Conservation (phyloP, 2,888 invertebrate genomes). For the Lasioglossum figueresi region DNA sequence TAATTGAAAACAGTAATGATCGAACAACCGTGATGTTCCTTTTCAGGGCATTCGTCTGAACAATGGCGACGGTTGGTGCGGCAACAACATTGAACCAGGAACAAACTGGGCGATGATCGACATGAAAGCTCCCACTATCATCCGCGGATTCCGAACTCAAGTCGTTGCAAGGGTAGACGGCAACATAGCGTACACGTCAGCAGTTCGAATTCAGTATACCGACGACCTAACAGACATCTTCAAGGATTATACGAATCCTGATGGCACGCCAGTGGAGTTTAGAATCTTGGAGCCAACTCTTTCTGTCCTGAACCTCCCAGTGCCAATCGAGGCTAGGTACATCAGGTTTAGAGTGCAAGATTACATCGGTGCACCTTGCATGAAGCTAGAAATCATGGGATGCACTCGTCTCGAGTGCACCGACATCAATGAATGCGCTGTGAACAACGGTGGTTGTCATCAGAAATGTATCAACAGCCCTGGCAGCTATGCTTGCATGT, state of each 20-base stretch:
- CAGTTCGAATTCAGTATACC: constrained; percentile 93
- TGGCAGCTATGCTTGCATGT: constrained; percentile 94
- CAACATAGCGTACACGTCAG: constrained; percentile 94
- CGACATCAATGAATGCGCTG: constrained; percentile 94
- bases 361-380: constrained; percentile 94
- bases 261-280: constrained; percentile 96
- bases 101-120: constrained; percentile 95
- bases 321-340: constrained; percentile 95
- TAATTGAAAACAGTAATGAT: no score
- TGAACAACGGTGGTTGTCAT: constrained; percentile 95
- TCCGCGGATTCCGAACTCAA: constrained; percentile 96
- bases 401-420: constrained; percentile 95
- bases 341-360: constrained; percentile 93
- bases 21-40: not conserved
- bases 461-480: constrained; percentile 96
- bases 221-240: constrained; percentile 95
- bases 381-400: constrained; percentile 96
- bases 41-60: constrained; percentile 92
- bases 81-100: constrained; percentile 93
- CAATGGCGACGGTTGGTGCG: constrained; percentile 95
- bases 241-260: constrained; percentile 96
- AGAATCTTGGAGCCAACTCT: constrained; percentile 94
- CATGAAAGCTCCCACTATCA: constrained; percentile 93
- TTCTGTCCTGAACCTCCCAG: constrained; percentile 95
- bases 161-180: constrained; percentile 93